Evolutionary conservation across 37 sponge, comb jelly and placozoan species (phyloP).

Genomic region (Cladorhizidae sp.): DNA sequence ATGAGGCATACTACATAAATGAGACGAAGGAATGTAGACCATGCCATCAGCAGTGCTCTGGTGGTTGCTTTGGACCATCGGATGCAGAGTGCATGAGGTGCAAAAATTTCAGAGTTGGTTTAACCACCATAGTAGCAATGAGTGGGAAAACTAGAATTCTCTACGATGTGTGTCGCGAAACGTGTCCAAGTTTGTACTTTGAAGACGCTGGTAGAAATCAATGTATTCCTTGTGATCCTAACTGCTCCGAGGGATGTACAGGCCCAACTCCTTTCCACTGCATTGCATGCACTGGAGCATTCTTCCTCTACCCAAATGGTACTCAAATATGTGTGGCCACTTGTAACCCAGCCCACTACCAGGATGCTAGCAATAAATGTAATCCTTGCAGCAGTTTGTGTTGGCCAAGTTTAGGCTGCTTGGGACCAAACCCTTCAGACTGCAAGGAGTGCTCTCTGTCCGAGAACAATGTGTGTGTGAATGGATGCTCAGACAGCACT

Average conservation of each 20-base stretch:
- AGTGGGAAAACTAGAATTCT: not conserved
- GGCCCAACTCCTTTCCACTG: conserved; percentile 67
- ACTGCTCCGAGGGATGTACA: conserved; percentile 38
- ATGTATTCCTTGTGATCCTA: conserved; percentile 46
- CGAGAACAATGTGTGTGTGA: conserved; percentile 35
- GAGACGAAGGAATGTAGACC: conserved; percentile 40
- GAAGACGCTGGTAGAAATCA: not conserved
- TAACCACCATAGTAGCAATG: not conserved
- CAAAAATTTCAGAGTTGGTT: conserved; percentile 25
- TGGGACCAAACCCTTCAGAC: conserved; percentile 49
- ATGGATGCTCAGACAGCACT: conserved; percentile 21
- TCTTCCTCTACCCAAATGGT: conserved; percentile 19
- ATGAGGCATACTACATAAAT: conserved; percentile 15
- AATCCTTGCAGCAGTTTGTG: conserved; percentile 50
- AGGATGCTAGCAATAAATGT: conserved; percentile 37
- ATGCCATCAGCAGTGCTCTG: conserved; percentile 52
- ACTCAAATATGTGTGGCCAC: conserved; percentile 27
- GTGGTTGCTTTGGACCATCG: conserved; percentile 59
- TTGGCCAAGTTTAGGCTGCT: conserved; percentile 46
- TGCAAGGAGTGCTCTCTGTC: conserved; percentile 44
- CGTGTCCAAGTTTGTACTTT: conserved; percentile 48
- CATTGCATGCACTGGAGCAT: conserved; percentile 14
- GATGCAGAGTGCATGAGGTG: conserved; percentile 59
- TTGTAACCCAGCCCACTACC: conserved; percentile 36
- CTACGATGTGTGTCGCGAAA: conserved; percentile 19